These are phyloP conservation scores for Leiothrix lutea DNA, from an alignment of 2,113 vertebrate species.

Conservation along the genomic window DNA sequence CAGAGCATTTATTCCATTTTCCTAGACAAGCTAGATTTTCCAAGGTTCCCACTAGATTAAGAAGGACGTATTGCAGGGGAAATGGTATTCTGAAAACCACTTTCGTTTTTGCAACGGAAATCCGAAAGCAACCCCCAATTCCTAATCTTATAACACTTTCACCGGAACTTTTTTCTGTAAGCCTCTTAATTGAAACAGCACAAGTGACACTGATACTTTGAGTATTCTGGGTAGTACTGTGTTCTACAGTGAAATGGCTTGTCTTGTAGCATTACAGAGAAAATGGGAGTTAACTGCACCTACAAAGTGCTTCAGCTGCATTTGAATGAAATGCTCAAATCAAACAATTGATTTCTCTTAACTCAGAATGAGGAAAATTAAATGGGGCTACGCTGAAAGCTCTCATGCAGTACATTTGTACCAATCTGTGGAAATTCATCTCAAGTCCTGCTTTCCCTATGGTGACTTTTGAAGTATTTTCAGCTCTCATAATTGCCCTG, in stretches of 20 bases:
- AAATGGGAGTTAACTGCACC: neutral
- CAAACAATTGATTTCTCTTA: neutral
- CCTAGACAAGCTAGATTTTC: neutral
- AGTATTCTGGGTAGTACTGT: neutral
- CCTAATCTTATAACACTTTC: no score
- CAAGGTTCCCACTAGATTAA: neutral
- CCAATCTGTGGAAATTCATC: neutral
- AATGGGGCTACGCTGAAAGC: neutral
- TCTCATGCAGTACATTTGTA: neutral
- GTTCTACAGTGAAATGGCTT: neutral
- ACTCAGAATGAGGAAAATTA: neutral
- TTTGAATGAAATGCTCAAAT: neutral
- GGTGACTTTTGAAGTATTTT: neutral
- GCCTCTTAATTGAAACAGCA: neutral
- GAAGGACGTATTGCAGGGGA: no score
- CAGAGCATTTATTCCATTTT: neutral
- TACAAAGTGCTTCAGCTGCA: neutral
- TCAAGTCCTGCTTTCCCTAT: neutral
- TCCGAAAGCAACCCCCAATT: no score
- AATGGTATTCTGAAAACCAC: no score
- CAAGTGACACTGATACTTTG: neutral
- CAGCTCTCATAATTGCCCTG: neutral
- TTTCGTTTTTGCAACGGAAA: no score
- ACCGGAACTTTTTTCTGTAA: neutral
- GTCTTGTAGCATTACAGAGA: neutral